Evolutionary conservation across 2,113 vertebrate species (phyloP), one percentile per base, ranked within the genome.

Genomic region (Poecilia latipinna): DNA sequence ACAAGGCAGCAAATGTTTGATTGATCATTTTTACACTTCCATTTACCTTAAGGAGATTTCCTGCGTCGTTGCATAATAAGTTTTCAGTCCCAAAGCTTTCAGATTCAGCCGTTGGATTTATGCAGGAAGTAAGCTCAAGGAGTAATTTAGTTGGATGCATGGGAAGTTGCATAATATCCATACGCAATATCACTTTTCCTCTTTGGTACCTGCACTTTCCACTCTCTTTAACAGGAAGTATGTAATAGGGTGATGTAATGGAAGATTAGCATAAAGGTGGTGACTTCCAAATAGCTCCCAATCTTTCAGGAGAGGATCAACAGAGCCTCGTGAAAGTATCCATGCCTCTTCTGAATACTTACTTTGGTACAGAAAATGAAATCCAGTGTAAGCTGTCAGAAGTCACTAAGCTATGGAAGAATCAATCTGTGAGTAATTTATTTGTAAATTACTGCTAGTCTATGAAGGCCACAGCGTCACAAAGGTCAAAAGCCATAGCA

Each of bases 231-330:
- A 65, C 63, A 70, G 78, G 78, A 81, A 70, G 74, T 65, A 42
- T 29, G 8, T 70, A 54, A 65, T n/a, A 15, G 69, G 39, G 54
- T 57, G 65, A 62, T 61, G 68, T 72, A 71, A 73, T 78, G 28
- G 78, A 57, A 77, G 80, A 82, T 67, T 15, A 75, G 65, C 62
- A 68, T 51, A 39, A 62, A 68, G 35, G n/a, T 10, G 33, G 35
- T 70, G 39, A 65, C 44, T 78, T 70, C 74, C 63, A 62, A 65
- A 61, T 61, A 33, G 24, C 51, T 72, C 75, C 89, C 78, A 80
- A 83, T 84, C 68, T 82, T 82, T 44, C 80, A 88, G 80, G 72
- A 86, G 65, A 68, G 48, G 70, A 77, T 83, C 80, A 37, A 22
- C 12, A 24, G 8, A 4, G 15, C 13, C n/a, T n/a, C n/a, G n/a